phyloP scores from a whole-genome alignment of 2,888 invertebrate species.

The Andrena camellia region DNA sequence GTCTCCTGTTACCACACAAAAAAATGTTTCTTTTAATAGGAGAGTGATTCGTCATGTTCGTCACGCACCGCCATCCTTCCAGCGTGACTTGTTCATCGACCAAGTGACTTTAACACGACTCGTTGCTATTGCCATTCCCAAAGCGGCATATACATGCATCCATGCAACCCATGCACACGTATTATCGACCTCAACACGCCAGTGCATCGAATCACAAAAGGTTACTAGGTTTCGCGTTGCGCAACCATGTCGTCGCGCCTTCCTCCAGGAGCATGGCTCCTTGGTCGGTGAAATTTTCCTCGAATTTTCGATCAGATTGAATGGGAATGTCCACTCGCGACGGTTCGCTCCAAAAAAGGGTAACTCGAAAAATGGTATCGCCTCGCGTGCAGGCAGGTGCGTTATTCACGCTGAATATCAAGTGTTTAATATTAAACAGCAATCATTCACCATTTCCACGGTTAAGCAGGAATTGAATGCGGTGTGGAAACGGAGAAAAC shows the following conservation, averaged over 20 bases:
- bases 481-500: constrained; percentile 23
- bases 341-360: not conserved
- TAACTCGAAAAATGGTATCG: not conserved
- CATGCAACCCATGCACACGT: constrained; percentile 9
- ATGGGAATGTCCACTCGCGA: not conserved
- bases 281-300: constrained; percentile 5
- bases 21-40: constrained; percentile 5
- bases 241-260: constrained; percentile 67
- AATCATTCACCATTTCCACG: constrained; percentile 12
- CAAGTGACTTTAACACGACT: constrained; percentile 80
- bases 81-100: constrained; percentile 78
- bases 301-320: not conserved
- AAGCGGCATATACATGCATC: constrained; percentile 54
- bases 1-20: constrained; percentile 1
- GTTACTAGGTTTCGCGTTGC: constrained; percentile 81
- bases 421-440: constrained; percentile 17
- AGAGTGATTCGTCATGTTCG: constrained; percentile 71
- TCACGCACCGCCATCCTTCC: constrained; percentile 72
- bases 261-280: constrained; percentile 50
- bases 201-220: constrained; percentile 77
- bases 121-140: constrained; percentile 74
- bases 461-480: constrained; percentile 21
- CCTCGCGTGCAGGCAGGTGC: not conserved
- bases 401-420: constrained; percentile 3
- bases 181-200: constrained; percentile 41